Base-by-base conservation (phyloP, 1,140 invertebrate species). In the Aphis craccivora region DNA sequence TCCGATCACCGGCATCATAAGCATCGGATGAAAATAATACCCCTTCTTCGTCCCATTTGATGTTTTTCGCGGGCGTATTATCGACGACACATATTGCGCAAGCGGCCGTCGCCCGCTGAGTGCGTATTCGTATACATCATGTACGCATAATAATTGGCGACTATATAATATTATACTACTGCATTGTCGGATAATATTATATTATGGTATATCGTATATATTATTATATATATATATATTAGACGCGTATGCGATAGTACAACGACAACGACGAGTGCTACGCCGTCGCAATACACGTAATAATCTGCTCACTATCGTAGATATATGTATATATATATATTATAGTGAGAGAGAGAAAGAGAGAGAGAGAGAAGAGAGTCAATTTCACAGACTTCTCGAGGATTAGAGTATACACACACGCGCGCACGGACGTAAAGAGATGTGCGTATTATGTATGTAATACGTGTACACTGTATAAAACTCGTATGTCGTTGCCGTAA, bases 331-430 rank as follows among this genome's bases (percentile, higher is more conserved):
- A 18, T 48, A 45, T n/a, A 30, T 2, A 83, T n/a, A n/a, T n/a
- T 20, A 23, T 6, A 40, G 37, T 40, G 45, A 87, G 14, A 20
- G 18, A 87, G 1, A 83, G 35, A 23, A 18, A 83, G 35, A 83
- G 43, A 86, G 11, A 48, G 11, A 87, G 87, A 88, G 87, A 89
- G 22, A 48, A 25, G n/a, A 83, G 91, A 92, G 91, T 92, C 91
- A 92, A 92, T 92, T 92, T 45, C 67, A 35, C 43, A 83, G 91
- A 81, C 67, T 92, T 92, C 30, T 45, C 91, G 22, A 35, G 91
- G 91, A 92, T 92, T 92, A 92, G 48, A 37, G 51, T 89, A 55
- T 37, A 51, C 5, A n/a, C 14, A 48, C 43, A 35, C 45, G 25
- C 23, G 1, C 84, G 9, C 20, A 89, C 48, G 3, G 37, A 40